These are phyloP conservation scores for Thalassarche chlororhynchos DNA, from an alignment of 2,113 vertebrate species.

Conservation along the genomic window DNA sequence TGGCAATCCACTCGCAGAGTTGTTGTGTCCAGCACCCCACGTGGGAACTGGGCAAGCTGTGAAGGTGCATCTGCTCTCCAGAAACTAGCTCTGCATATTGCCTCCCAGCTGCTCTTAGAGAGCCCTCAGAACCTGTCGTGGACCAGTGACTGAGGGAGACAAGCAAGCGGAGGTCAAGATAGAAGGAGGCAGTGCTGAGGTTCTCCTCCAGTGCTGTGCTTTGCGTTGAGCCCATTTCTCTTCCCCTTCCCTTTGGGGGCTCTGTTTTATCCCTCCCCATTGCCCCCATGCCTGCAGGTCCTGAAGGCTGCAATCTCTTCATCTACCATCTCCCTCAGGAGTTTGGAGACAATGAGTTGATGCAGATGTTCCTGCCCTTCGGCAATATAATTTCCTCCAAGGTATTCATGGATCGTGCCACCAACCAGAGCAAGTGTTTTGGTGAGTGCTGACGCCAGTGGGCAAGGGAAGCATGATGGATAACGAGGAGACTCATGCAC, in stretches of 20 bases:
- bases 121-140: not conserved
- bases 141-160: not conserved
- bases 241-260: constrained; percentile 44
- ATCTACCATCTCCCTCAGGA: constrained; percentile 99
- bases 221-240: not conserved
- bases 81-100: not conserved
- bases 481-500: accelerated
- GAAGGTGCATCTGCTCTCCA: not conserved
- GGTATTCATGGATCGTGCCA: constrained; percentile 99
- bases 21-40: not conserved
- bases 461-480: not conserved
- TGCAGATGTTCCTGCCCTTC: constrained; percentile 99
- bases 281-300: constrained; percentile 79
- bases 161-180: not conserved
- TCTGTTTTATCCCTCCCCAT: constrained; percentile 45
- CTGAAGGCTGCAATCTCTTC: constrained; percentile 99
- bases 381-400: constrained; percentile 98
- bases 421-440: constrained; percentile 99
- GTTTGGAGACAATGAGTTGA: constrained; percentile 98
- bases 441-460: constrained; percentile 75
- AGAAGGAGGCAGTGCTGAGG: not conserved
- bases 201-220: constrained; percentile 7
- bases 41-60: not conserved
- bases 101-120: not conserved
- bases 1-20: not conserved